Conservation (phyloP, 2,113 vertebrate species). For the Myotis lucifugus region DNA sequence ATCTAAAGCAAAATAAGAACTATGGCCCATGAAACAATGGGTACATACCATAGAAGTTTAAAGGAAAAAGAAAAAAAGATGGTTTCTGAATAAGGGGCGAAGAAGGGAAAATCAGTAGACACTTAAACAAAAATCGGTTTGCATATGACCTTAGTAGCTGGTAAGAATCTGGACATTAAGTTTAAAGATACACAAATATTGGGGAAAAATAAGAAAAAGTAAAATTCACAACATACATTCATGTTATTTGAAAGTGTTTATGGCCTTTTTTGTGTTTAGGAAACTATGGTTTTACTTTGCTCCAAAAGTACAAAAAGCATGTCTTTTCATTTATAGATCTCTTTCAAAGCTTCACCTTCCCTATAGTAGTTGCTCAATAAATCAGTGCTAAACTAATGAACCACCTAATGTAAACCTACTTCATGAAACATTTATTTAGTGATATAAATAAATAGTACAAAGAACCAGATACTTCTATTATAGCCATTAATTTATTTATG, state of each 20-base stretch:
- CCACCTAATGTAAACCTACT: not conserved
- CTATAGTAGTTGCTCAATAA: not conserved
- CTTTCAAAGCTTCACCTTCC: not conserved
- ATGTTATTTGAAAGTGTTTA: not conserved
- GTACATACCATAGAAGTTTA: not conserved
- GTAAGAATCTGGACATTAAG: not conserved
- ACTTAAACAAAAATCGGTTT: not conserved
- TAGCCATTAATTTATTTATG: not conserved
- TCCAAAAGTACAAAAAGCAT: not conserved
- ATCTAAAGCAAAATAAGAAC: constrained; percentile 23
- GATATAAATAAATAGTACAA: not conserved
- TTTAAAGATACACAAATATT: not conserved
- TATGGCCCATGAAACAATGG: not conserved
- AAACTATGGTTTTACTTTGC: not conserved
- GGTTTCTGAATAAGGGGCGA: not conserved
- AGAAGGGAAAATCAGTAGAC: not conserved
- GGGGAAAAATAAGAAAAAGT: not conserved
- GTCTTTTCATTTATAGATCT: not conserved
- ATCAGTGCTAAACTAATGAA: not conserved
- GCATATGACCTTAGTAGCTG: not conserved
- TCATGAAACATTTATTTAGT: not conserved
- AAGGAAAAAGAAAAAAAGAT: not conserved
- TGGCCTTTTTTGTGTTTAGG: not conserved
- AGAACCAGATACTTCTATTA: not conserved
- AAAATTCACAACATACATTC: not conserved